These are phyloP conservation scores for Myiotriccus ornatus DNA, from an alignment of 2,797 vertebrate species.

Conservation along the genomic window DNA sequence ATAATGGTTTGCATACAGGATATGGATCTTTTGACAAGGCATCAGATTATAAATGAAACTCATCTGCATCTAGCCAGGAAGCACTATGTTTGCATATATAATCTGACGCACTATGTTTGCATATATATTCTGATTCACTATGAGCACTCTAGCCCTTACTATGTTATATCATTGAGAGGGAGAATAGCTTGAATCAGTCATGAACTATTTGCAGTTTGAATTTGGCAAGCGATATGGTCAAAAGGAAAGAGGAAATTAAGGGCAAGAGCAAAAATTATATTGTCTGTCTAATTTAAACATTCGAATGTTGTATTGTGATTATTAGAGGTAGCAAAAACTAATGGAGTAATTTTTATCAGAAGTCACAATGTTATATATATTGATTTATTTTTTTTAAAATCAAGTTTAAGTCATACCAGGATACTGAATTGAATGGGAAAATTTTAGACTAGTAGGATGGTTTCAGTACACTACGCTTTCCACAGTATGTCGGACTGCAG, in stretches of 20 bases:
- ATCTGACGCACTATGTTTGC: background rate
- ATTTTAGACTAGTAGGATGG: background rate
- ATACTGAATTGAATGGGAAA: background rate
- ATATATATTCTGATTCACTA: background rate
- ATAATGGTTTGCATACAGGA: background rate
- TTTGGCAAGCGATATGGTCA: background rate
- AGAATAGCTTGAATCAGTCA: background rate
- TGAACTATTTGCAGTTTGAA: background rate
- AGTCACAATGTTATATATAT: background rate
- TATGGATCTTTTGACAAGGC: background rate
- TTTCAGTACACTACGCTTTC: background rate
- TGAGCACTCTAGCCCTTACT: background rate
- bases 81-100: background rate
- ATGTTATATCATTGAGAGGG: background rate
- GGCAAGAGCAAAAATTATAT: background rate
- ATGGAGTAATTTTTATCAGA: background rate
- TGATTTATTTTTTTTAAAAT: background rate
- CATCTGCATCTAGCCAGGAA: background rate
- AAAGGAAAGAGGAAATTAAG: background rate
- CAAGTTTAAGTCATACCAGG: background rate
- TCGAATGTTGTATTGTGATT: background rate
- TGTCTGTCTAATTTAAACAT: background rate
- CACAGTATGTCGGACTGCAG: background rate
- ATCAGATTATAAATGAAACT: conserved; percentile 20
- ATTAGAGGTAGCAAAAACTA: background rate